These are phyloP conservation scores for Drosophila nigrodunni DNA, from an alignment of 1,140 invertebrate species.

Conservation along the genomic window DNA sequence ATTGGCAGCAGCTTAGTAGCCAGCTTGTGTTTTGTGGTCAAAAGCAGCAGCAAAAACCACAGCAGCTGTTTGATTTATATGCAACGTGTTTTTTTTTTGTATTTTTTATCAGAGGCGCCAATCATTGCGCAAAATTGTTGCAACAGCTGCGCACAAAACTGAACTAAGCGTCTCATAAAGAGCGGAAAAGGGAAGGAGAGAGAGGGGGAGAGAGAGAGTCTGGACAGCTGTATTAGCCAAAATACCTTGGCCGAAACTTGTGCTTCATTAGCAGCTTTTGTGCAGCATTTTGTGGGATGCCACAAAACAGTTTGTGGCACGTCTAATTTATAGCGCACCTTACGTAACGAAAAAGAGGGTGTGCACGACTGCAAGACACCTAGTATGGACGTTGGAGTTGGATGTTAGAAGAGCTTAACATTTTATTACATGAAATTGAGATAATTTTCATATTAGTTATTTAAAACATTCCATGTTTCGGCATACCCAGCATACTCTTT, in stretches of 20 bases:
- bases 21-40: slow-evolving; percentile 22
- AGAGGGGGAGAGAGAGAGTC: not conserved
- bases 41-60: slow-evolving; percentile 12
- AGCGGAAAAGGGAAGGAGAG: not conserved
- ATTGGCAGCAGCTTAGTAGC: slow-evolving; percentile 8
- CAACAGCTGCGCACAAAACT: slow-evolving; percentile 40
- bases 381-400: too few relatives aligned
- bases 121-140: slow-evolving; percentile 36
- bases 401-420: too few relatives aligned
- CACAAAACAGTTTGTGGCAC: slow-evolving; percentile 35
- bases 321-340: slow-evolving; percentile 47
- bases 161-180: slow-evolving; percentile 6
- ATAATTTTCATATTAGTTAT: too few relatives aligned
- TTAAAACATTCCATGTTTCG: too few relatives aligned
- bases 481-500: too few relatives aligned
- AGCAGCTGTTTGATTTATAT: slow-evolving; percentile 55
- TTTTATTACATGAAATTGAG: too few relatives aligned
- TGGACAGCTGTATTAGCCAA: not conserved
- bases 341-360: slow-evolving; percentile 26
- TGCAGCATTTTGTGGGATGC: slow-evolving; percentile 26
- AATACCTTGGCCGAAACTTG: slow-evolving; percentile 10
- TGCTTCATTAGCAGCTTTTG: slow-evolving; percentile 46
- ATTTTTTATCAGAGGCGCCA: slow-evolving; percentile 32
- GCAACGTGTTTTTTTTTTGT: slow-evolving; percentile 18
- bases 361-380: too few relatives aligned